phyloP scores from a whole-genome alignment of 2,113 vertebrate species.

The Harpagus bidentatus region DNA sequence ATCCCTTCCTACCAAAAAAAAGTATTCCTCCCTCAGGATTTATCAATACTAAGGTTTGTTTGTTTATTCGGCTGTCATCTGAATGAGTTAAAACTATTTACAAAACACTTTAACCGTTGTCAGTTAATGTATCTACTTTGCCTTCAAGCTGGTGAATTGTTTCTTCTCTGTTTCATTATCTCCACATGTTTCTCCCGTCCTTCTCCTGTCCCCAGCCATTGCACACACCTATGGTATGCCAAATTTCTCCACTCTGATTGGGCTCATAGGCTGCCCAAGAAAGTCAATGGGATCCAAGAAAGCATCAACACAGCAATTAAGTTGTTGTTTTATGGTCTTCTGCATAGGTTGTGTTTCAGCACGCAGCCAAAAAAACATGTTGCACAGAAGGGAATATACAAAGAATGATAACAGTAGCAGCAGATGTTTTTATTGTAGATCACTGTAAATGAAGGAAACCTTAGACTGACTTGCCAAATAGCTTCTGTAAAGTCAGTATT shows the following conservation, averaged over 20 bases:
- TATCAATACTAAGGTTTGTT: not conserved
- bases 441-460: not conserved
- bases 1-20: not conserved
- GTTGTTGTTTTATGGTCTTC: not conserved
- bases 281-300: not conserved
- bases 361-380: not conserved
- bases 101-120: not conserved
- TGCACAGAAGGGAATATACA: not conserved
- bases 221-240: not conserved
- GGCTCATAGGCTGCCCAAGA: not conserved
- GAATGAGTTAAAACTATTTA: not conserved
- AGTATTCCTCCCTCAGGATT: not conserved
- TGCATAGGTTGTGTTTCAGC: not conserved
- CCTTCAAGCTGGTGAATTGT: not conserved
- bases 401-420: not conserved
- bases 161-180: not conserved
- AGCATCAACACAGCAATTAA: not conserved
- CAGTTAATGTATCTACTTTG: not conserved
- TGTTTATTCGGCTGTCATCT: not conserved
- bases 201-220: not conserved
- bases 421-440: not conserved
- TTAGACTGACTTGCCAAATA: not conserved
- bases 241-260: not conserved
- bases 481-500: not conserved
- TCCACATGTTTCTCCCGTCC: not conserved